Evolutionary conservation across 2,113 vertebrate species (phyloP).

Genomic region (Procavia capensis): DNA sequence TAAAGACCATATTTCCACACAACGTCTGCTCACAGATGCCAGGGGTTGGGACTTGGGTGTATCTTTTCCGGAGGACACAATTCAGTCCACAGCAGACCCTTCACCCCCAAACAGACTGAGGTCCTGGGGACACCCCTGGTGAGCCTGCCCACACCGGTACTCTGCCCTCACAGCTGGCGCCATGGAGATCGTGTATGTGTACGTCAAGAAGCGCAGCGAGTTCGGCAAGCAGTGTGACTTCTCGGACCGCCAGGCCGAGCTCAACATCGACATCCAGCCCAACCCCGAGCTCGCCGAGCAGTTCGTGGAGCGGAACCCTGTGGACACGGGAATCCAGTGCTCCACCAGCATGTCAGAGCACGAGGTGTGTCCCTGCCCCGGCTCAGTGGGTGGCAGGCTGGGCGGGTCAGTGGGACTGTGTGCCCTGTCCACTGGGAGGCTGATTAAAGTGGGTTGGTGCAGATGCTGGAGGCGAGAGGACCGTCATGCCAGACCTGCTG

Average conservation of each 20-base stretch:
- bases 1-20: not conserved
- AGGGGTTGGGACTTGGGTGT: not conserved
- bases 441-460: not conserved
- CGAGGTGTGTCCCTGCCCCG: slow-evolving; percentile 86
- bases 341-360: slow-evolving; percentile 91
- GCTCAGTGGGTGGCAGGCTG: no score
- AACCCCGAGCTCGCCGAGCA: slow-evolving; percentile 84
- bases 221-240: slow-evolving; percentile 94
- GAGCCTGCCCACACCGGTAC: not conserved
- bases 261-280: slow-evolving; percentile 90
- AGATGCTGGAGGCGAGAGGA: not conserved
- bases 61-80: not conserved
- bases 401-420: not conserved
- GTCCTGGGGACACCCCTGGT: rapidly evolving
- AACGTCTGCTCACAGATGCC: not conserved
- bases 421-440: not conserved
- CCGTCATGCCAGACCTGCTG: rapidly evolving
- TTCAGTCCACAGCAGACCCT: not conserved
- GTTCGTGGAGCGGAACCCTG: slow-evolving; percentile 88
- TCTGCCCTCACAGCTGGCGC: not conserved
- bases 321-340: slow-evolving; percentile 89
- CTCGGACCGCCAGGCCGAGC: slow-evolving; percentile 88
- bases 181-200: slow-evolving; percentile 94
- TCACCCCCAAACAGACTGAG: not conserved
- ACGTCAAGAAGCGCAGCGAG: slow-evolving; percentile 91